Conservation (phyloP, 2,888 invertebrate genomes). For the Leptopilina drosophilae region DNA sequence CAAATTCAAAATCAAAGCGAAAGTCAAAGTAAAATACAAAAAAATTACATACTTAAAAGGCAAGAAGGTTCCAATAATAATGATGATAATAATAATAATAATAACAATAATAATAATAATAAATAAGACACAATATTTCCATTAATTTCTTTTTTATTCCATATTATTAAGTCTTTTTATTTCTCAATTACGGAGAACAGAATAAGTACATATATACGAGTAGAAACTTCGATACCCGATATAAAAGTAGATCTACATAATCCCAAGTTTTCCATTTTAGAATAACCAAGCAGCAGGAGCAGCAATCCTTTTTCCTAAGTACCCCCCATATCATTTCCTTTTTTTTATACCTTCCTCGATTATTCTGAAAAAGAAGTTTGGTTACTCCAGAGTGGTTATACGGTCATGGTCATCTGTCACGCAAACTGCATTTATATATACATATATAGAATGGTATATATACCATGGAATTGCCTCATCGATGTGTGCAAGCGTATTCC, state of each 20-base stretch:
- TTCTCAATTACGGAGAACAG: background rate
- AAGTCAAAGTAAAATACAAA: too few relatives aligned
- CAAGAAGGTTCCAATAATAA: too few relatives aligned
- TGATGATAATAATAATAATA: too few relatives aligned
- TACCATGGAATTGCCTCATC: too few relatives aligned
- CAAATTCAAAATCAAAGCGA: too few relatives aligned
- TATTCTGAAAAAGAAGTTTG: conserved; percentile 4
- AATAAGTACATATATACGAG: too few relatives aligned
- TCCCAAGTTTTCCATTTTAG: background rate
- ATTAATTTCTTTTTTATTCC: background rate
- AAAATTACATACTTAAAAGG: too few relatives aligned
- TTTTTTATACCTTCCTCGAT: conserved; percentile 11
- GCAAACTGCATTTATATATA: conserved; percentile 2
- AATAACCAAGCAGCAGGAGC: background rate
- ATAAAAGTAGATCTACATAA: conserved; percentile 2
- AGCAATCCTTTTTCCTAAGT: background rate
- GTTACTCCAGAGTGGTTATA: conserved; percentile 7
- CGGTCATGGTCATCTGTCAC: conserved; percentile 30
- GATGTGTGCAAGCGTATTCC: too few relatives aligned
- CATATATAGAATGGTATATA: too few relatives aligned
- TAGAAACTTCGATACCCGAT: background rate
- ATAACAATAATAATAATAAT: too few relatives aligned
- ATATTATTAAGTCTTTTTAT: background rate
- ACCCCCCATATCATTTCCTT: conserved; percentile 11
- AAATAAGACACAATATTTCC: background rate